phyloP scores from a whole-genome alignment of 1,140 invertebrate species.

The Zaprionus ornatus region DNA sequence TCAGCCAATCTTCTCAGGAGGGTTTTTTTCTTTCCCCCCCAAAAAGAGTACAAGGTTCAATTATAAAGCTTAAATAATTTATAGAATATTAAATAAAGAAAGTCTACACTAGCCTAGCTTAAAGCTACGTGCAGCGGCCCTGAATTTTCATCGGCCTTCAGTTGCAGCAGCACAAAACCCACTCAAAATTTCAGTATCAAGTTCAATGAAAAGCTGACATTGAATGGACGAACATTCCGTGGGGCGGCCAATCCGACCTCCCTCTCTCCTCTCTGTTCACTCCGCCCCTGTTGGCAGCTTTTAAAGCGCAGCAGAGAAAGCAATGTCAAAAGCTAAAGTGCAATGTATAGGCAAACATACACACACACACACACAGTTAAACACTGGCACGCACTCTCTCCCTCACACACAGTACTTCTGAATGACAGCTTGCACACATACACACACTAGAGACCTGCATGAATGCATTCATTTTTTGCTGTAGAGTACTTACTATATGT shows the following conservation, averaged over 20 bases:
- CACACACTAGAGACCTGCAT: background rate
- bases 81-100: background rate
- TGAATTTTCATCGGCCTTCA: conserved; percentile 21
- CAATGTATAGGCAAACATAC: conserved; percentile 33
- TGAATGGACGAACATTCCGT: conserved; percentile 34
- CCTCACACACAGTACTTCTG: background rate
- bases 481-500: too few relatives aligned
- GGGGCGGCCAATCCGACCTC: background rate
- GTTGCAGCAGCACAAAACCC: conserved; percentile 19
- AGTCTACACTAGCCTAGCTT: background rate
- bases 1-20: background rate
- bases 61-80: background rate
- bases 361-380: background rate
- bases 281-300: conserved; percentile 13
- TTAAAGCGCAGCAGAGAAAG: conserved; percentile 38
- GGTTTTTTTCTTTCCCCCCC: background rate
- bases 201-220: conserved; percentile 78
- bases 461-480: too few relatives aligned
- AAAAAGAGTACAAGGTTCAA: background rate
- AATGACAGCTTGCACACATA: conserved; percentile 20
- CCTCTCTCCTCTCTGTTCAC: background rate
- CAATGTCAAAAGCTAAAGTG: conserved; percentile 56
- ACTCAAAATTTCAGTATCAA: conserved; percentile 71
- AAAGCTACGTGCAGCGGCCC: conserved; percentile 13
- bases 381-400: background rate